A percentile compares a stretch with the other conserved stretches of the same genome.
Conservation (phyloP, 2,797 vertebrate genomes). For the Danio tinwini region DNA sequence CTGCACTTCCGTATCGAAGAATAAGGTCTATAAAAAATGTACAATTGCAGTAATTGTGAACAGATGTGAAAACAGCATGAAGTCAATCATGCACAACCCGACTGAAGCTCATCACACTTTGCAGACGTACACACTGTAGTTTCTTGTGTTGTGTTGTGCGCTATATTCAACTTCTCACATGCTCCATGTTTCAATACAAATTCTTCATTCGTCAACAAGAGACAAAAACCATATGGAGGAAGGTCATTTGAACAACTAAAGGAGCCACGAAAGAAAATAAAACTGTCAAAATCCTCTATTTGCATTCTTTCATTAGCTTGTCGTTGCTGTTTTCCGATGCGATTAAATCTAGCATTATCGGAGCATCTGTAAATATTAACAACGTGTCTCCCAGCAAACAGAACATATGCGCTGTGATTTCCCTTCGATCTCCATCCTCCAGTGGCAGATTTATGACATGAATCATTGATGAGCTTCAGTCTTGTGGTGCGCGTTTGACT, state of each 20-base stretch:
- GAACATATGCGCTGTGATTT: not conserved
- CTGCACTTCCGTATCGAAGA: too few species aligned
- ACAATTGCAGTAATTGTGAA: constrained; percentile 7
- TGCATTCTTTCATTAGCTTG: not conserved
- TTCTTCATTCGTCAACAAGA: not conserved
- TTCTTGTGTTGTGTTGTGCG: not conserved
- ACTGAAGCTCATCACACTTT: constrained; percentile 19
- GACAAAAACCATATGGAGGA: not conserved
- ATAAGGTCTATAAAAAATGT: too few species aligned
- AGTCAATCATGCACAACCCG: constrained; percentile 7
- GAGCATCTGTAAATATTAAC: not conserved
- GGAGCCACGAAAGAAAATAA: not conserved
- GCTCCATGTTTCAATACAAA: not conserved
- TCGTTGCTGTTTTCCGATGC: not conserved
- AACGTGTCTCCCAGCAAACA: not conserved
- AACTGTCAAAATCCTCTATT: not conserved
- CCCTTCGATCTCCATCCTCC: not conserved
- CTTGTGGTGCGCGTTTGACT: not conserved
- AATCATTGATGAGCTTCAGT: constrained; percentile 37
- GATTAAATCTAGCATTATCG: not conserved
- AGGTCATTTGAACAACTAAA: not conserved
- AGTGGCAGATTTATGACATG: constrained; percentile 51
- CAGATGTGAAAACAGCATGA: not conserved
- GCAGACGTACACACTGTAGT: not conserved
- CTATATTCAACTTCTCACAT: not conserved